Evolutionary conservation across 37 sponge, comb jelly and placozoan genomes (phyloP).

Genomic region (Amphimedon queenslandica): DNA sequence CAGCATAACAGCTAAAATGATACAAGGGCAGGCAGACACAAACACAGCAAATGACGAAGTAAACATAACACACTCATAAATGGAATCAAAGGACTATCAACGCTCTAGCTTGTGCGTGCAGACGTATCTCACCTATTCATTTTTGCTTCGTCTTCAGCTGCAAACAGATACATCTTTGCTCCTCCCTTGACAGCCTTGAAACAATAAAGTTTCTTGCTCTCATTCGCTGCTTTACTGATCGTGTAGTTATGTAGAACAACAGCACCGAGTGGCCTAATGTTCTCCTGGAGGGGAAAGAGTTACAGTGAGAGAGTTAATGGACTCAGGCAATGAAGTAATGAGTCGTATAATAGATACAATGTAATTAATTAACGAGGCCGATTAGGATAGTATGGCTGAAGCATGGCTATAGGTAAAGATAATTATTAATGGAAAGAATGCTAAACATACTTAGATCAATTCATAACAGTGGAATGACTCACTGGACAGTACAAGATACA

Average conservation of each 20-base stretch:
- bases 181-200: constrained; percentile 59
- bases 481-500: too few species aligned
- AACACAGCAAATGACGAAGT: too few species aligned
- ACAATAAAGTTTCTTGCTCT: constrained; percentile 16
- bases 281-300: constrained; percentile 34
- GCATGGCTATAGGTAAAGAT: too few species aligned
- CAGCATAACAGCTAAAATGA: neutral
- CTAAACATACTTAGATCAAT: too few species aligned
- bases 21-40: too few species aligned
- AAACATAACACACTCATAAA: too few species aligned
- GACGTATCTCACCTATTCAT: constrained; percentile 60
- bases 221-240: constrained; percentile 28
- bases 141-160: constrained; percentile 34
- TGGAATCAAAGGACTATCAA: too few species aligned
- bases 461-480: too few species aligned
- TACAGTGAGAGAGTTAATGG: neutral
- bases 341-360: neutral
- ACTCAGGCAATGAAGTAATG: neutral
- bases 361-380: neutral
- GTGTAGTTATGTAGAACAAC: constrained; percentile 49
- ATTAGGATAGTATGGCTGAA: too few species aligned
- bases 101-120: too few species aligned
- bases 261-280: constrained; percentile 31
- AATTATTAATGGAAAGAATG: too few species aligned
- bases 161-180: constrained; percentile 27